phyloP scores from a whole-genome alignment of 2,797 vertebrate species.

The Enteromius paludinosus region DNA sequence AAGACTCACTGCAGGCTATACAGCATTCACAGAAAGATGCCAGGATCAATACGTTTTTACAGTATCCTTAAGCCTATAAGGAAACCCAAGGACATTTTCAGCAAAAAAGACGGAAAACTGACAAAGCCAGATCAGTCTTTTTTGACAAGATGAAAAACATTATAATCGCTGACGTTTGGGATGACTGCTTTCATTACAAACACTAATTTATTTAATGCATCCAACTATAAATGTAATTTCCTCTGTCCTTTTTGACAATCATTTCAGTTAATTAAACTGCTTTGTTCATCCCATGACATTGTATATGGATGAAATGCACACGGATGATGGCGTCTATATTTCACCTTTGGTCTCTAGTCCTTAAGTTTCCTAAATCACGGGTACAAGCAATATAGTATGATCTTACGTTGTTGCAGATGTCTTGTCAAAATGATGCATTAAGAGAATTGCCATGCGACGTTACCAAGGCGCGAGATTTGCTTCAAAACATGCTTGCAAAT shows the following conservation, averaged over 20 bases:
- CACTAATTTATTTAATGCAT: background rate
- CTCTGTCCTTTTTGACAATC: conserved; percentile 2
- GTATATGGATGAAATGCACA: background rate
- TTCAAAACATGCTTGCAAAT: background rate
- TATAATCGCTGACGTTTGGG: background rate
- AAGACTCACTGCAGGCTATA: conserved; percentile 29
- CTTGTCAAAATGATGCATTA: conserved; percentile 30
- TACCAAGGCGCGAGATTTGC: background rate
- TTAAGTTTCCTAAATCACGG: conserved; percentile 33
- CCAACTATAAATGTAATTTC: conserved; percentile 19
- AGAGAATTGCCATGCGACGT: background rate
- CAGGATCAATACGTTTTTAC: conserved; percentile 24
- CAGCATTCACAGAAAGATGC: conserved; percentile 9
- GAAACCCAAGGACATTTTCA: conserved; percentile 18
- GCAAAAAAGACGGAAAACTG: background rate
- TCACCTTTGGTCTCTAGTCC: conserved; percentile 49
- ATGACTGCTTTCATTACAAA: background rate
- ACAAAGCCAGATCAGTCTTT: background rate
- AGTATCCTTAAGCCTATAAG: background rate
- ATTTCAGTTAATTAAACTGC: conserved; percentile 23
- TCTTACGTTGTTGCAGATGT: conserved; percentile 2
- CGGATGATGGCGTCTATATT: conserved; percentile 15
- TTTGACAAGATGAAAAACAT: background rate
- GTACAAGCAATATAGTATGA: conserved; percentile 33
- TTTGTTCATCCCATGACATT: background rate